phyloP scores from a whole-genome alignment of 2,113 vertebrate genomes.

The Bubo blakistoni region DNA sequence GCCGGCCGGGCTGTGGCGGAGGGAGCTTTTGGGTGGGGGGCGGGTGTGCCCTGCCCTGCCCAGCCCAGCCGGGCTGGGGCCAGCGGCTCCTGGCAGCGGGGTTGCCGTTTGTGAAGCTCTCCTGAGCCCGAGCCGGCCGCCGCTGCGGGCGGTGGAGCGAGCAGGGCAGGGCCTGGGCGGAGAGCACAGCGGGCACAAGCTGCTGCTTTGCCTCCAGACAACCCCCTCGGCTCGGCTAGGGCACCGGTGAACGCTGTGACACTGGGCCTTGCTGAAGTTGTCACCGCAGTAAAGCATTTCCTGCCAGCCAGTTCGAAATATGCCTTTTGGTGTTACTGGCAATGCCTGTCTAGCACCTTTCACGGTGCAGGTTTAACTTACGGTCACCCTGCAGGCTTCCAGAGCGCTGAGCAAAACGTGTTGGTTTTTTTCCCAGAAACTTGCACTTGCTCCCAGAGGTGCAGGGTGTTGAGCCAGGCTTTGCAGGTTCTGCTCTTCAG shows the following conservation, averaged over 20 bases:
- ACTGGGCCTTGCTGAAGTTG: rapidly evolving
- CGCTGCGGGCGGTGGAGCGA: rapidly evolving
- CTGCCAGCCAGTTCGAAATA: not conserved
- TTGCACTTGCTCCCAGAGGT: not conserved
- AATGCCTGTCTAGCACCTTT: rapidly evolving
- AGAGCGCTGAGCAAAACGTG: no score
- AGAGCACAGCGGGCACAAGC: rapidly evolving
- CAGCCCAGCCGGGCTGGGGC: no score
- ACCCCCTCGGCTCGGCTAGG: rapidly evolving
- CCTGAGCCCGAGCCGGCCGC: rapidly evolving
- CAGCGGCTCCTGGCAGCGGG: rapidly evolving
- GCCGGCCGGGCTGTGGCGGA: no score
- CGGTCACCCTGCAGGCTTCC: no score
- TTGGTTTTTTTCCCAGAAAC: not conserved
- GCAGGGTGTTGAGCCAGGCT: not conserved
- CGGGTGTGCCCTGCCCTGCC: no score
- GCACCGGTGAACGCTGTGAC: rapidly evolving
- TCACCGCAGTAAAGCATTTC: not conserved
- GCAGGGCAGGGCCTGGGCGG: not conserved
- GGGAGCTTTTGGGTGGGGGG: no score
- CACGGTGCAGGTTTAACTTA: rapidly evolving
- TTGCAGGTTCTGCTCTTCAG: not conserved
- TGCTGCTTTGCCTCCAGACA: rapidly evolving
- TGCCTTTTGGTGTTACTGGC: not conserved
- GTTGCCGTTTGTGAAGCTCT: rapidly evolving